Conservation (phyloP, 2,113 vertebrate species). For the Channa argus region DNA sequence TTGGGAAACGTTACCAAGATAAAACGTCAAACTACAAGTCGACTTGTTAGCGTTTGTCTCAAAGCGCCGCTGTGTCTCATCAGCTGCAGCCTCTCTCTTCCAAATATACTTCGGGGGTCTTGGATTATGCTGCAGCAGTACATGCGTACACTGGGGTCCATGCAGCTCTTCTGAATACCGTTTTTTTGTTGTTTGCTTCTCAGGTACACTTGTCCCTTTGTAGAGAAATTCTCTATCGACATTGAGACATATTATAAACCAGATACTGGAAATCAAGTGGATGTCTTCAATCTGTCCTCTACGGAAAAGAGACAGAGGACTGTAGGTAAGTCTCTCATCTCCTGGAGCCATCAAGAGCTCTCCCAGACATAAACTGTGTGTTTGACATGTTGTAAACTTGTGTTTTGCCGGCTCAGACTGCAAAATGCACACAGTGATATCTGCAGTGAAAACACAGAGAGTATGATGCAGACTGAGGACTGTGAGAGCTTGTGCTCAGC, state of each 20-base stretch:
- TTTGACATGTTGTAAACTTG: too few relatives aligned
- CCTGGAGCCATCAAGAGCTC: background rate
- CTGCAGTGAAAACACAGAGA: slow-evolving; percentile 10
- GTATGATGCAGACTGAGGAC: slow-evolving; percentile 11
- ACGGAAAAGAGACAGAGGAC: slow-evolving; percentile 92
- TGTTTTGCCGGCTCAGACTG: background rate
- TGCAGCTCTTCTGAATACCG: background rate
- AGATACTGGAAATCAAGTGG: slow-evolving; percentile 90
- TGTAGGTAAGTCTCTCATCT: slow-evolving; percentile 82
- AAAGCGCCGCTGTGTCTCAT: too few relatives aligned
- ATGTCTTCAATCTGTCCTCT: slow-evolving; percentile 93
- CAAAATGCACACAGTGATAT: background rate
- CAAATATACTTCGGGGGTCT: too few relatives aligned
- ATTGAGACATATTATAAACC: slow-evolving; percentile 98
- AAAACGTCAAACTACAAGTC: too few relatives aligned
- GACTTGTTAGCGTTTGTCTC: too few relatives aligned
- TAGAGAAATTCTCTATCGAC: slow-evolving; percentile 99
- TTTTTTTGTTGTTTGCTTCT: background rate
- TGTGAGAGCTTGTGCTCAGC: slow-evolving; percentile 21
- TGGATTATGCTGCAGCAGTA: too few relatives aligned
- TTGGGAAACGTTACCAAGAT: too few relatives aligned
- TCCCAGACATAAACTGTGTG: background rate
- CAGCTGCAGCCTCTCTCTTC: too few relatives aligned
- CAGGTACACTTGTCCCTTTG: slow-evolving; percentile 98
- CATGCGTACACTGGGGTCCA: too few relatives aligned